Evolutionary conservation across 1,140 invertebrate species (phyloP), one percentile per base, ranked within the genome.

Genomic region (Phymastichus coffea): DNA sequence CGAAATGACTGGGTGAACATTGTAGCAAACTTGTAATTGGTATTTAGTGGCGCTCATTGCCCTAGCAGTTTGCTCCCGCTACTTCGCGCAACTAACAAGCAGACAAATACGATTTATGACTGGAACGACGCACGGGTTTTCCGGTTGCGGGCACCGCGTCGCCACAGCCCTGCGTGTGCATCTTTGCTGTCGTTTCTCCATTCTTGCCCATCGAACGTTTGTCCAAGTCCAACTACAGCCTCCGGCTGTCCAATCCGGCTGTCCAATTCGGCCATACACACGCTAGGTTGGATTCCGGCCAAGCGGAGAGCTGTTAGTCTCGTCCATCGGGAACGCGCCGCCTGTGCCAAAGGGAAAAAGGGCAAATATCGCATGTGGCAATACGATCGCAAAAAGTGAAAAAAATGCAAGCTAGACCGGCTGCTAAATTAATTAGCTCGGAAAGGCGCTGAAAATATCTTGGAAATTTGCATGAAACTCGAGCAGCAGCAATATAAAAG

Each of bases 291-390:
- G 19, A 55, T 17, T 17, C 23, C 12, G 6, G 52, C 52, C 52
- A 55, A 55, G 41, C n/a, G n/a, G 38, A 26, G n/a, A 37, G 7
- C 23, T 40, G n/a, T 17, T 17, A 30, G 10, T 55, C 23, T 52
- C 37, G 30, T 66, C 52, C 35, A 37, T 66, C 30, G 48, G 46
- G 53, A 57, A 25, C n/a, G n/a, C n/a, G n/a, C n/a, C n/a, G n/a
- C n/a, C n/a, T n/a, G n/a, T n/a, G n/a, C n/a, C n/a, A n/a, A n/a
- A n/a, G n/a, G n/a, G n/a, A n/a, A n/a, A n/a, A n/a, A n/a, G n/a
- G n/a, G n/a, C n/a, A n/a, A n/a, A n/a, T n/a, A n/a, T n/a, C n/a
- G n/a, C n/a, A n/a, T n/a, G n/a, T n/a, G n/a, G n/a, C n/a, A n/a
- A n/a, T n/a, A n/a, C n/a, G n/a, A n/a, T n/a, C n/a, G n/a, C n/a